Evolutionary conservation across 2,888 invertebrate species (phyloP), one percentile per base, ranked within the genome.

Genomic region (Graphium colonna): DNA sequence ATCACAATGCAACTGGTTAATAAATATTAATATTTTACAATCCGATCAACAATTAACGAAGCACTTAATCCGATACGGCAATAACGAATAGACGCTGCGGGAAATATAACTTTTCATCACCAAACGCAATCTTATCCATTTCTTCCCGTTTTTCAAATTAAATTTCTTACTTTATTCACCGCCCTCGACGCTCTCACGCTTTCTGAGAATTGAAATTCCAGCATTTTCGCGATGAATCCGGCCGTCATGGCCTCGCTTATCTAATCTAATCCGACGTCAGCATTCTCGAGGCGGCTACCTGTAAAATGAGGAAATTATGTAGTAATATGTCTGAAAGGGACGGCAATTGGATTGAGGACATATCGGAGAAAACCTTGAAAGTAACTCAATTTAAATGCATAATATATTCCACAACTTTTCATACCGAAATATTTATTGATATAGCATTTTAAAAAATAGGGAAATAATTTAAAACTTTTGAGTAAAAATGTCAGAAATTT

Each of bases 281-380:
- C 52, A 58, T 57, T 58, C 57, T 60, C 49, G 53, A 39, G 56
- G 58, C 55, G 52, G 60, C 61, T 67, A 71, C 69, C 76, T 77
- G 74, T 57, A 58, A 68, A 74, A 65, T 69, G 65, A 68, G 66
- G 68, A 65, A 70, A 71, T 64, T 58, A 58, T 60, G 58, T 62
- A 61, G 59, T 61, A 60, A 62, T 64, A 59, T 60, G 54, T 45
- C 59, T 60, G 41, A 40, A 55, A 52, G 45, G 45, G 51, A 52
- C 51, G 36, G 3, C 51, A 52, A 58, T 52, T 43, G 42, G 50
- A 52, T 58, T 58, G 52, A 36, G 21, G 46, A 45, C 21, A 10
- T 13, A 53, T 54, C 44, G 48, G 45, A 48, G 48, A 44, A 47
- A 15, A 17, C 21, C n/a, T 36, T 12, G n/a, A 8, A 10, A 8